These are phyloP conservation scores for Microcebus jonahi DNA, from an alignment of 2,113 vertebrate species.

Conservation along the genomic window DNA sequence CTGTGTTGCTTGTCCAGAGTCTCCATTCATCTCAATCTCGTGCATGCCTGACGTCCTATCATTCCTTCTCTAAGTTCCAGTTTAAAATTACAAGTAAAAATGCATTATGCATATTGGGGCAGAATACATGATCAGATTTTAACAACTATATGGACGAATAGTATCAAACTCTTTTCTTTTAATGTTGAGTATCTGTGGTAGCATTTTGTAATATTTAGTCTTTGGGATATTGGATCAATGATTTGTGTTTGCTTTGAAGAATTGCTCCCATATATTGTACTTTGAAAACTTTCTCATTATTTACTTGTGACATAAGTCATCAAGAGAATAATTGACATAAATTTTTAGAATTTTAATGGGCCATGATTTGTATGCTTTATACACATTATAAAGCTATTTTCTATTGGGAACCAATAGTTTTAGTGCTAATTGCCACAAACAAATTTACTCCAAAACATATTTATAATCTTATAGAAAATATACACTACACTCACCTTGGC, in stretches of 20 bases:
- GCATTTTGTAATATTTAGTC: neutral
- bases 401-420: conserved; percentile 36
- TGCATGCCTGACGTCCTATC: neutral
- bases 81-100: conserved; percentile 41
- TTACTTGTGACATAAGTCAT: conserved; percentile 56
- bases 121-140: neutral
- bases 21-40: conserved; percentile 5
- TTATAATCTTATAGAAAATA: conserved; percentile 37
- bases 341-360: conserved; percentile 69
- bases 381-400: conserved; percentile 48
- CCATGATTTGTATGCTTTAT: neutral
- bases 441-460: neutral
- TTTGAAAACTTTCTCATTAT: conserved; percentile 57
- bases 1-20: conserved; percentile 17
- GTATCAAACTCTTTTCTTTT: conserved; percentile 1
- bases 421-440: conserved; percentile 26
- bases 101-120: neutral
- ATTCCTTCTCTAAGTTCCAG: conserved; percentile 27
- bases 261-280: conserved; percentile 41
- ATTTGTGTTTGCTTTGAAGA: conserved; percentile 31
- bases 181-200: neutral
- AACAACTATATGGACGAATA: neutral
- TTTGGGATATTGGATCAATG: conserved; percentile 26
- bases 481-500: neutral
- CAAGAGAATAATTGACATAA: conserved; percentile 48